Base-by-base conservation (phyloP, 2,888 invertebrate species). In the Lobophora halterata region DNA sequence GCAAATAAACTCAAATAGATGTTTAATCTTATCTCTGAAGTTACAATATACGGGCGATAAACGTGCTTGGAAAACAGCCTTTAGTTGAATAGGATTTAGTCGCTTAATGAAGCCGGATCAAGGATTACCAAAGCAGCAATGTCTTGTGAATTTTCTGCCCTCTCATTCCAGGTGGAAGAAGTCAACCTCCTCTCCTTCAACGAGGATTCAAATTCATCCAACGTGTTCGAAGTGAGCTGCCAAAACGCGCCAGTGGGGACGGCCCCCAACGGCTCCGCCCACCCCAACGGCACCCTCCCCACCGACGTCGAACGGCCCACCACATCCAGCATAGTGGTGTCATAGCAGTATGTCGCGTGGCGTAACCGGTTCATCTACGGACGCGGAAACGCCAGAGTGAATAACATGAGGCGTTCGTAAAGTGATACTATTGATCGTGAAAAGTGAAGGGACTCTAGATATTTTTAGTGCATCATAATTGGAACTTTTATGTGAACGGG, bases 261-360 rank as follows among this genome's bases (percentile, higher is more conserved):
- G n/a, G n/a, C n/a, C n/a, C n/a, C 34, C 1, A 41, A 36, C 39
- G n/a, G 21, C 12, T 13, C 43, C 6, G 21, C 28, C 39, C 13
- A 46, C 46, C n/a, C 26, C 50, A 2, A 7, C 47, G 29, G 52
- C 44, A 3, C 39, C 64, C 4, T 44, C 52, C 5, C 59, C 2
- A 62, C 65, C 14, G 71, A 65, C 43, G 44, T 55, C 0, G 65
- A 73, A 28, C 68, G 61, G 32, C 46, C 31, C 2, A n/a, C 65
- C 1, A 58, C 75, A 1, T 71, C 80, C 3, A 75, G 62, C 62
- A 66, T 64, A 35, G 80, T 86, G 26, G 83, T 74, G 1, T 79
- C 86, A 76, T 86, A 87, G 86, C 85, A 79, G 38, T 83, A 85
- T 69, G 76, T 76, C 46, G 70, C 70, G 31, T 83, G 86, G 86